Percentiles rank a stretch among this genome's conserved stretches.
Conservation (phyloP, 2,888 invertebrate genomes). For the Ectemnius lituratus region DNA sequence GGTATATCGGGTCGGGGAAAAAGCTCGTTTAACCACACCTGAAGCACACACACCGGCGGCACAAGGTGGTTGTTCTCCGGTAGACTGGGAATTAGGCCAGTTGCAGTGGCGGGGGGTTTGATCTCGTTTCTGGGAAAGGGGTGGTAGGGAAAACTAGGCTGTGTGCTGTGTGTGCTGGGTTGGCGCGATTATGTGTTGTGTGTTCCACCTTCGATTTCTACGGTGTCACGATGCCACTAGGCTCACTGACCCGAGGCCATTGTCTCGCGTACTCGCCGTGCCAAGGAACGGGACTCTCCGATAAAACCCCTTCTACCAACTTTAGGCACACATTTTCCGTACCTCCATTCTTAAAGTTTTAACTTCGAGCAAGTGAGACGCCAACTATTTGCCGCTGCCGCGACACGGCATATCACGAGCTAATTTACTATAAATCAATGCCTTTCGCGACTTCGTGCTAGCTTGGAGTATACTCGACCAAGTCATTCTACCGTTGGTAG, state of each 20-base stretch:
- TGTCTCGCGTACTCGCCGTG: slow-evolving; percentile 61
- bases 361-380: too few relatives aligned
- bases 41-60: too few relatives aligned
- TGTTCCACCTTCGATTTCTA: slow-evolving; percentile 22
- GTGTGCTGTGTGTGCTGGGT: slow-evolving; percentile 4
- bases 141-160: background rate
- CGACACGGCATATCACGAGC: too few relatives aligned
- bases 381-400: too few relatives aligned
- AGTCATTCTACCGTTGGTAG: slow-evolving; percentile 9
- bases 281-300: slow-evolving; percentile 49
- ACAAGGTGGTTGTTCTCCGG: too few relatives aligned
- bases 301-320: slow-evolving; percentile 4
- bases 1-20: too few relatives aligned
- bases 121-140: slow-evolving; percentile 5
- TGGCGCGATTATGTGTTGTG: slow-evolving; percentile 4
- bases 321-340: too few relatives aligned
- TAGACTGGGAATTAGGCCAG: slow-evolving; percentile 3
- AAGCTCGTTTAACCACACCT: too few relatives aligned
- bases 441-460: slow-evolving; percentile 9
- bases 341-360: too few relatives aligned
- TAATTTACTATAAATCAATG: background rate
- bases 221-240: slow-evolving; percentile 55
- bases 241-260: slow-evolving; percentile 61
- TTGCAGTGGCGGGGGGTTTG: slow-evolving; percentile 7
- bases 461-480: slow-evolving; percentile 26